Evolutionary conservation across 2,113 vertebrate species (phyloP), one percentile per base, ranked within the genome.

Genomic region (Amphilophus citrinellus): DNA sequence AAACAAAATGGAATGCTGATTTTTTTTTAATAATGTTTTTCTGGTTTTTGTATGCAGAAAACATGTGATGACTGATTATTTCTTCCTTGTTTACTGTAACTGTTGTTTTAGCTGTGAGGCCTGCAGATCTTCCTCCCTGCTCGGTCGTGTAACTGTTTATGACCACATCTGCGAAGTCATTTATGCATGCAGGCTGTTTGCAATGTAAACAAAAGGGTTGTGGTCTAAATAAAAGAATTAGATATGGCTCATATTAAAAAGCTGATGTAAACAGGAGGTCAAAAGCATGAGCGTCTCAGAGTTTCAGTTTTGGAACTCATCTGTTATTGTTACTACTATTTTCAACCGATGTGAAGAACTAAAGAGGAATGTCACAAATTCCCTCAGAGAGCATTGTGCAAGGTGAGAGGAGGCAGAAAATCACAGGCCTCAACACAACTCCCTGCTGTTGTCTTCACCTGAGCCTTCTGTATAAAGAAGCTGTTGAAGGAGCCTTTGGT

Each of bases 401-500:
- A 78, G 79, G 83, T 50, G 61, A 76, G 50, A 18, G 22, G 60
- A 80, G 76, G 79, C 77, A 42, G 78, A 81, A 85, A 82, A 83
- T 82, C 76, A 76, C 80, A 83, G 80, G 76, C 57, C 71, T 82
- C 15, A 0, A 22, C 65, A 57, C 59, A 76, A 22, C 71, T 22
- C 62, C 32, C 35, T 13, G 37, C 83, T 87, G 82, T 88, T 80
- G 83, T 91, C 84, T 88, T 81, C 79, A 20, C 39, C 44, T 62
- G 71, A 88, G 83, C 56, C 78, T 57, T 68, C 7, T 35, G 84
- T 4, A 7, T 87, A 47, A 76, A 88, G 82, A 78, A 42, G 32
- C 80, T 24, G 87, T 59, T 89, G 88, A 91, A 53, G 30, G 89
- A 91, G 66, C 1, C 22, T 61, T 58, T 87, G 66, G 87, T 88